Percentiles rank a stretch among this genome's conserved stretches.
These are phyloP conservation scores for Unio pictorum DNA, from an alignment of 2,888 invertebrate genomes.

Conservation along the genomic window DNA sequence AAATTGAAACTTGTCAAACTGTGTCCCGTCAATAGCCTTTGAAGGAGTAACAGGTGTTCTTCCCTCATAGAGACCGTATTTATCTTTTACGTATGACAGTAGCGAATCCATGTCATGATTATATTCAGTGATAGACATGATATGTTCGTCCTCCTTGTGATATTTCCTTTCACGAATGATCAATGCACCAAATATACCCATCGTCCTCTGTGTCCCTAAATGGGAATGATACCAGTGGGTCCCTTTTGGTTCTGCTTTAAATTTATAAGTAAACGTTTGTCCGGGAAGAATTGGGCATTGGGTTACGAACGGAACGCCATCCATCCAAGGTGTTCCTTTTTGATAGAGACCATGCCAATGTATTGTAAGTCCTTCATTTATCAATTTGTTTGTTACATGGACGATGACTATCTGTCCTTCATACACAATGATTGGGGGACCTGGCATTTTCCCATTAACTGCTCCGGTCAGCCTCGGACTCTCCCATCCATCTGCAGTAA, in stretches of 20 bases:
- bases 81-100: constrained; percentile 32
- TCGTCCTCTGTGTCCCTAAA: constrained; percentile 50
- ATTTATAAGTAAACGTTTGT: constrained; percentile 60
- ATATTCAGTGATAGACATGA: constrained; percentile 51
- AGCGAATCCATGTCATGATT: constrained; percentile 49
- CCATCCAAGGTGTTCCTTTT: constrained; percentile 55
- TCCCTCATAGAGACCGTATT: constrained; percentile 37
- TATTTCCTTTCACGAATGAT: constrained; percentile 40
- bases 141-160: constrained; percentile 23
- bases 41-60: constrained; percentile 16
- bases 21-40: constrained; percentile 30
- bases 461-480: constrained; percentile 41
- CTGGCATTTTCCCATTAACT: constrained; percentile 57
- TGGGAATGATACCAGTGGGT: constrained; percentile 60
- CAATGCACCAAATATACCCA: constrained; percentile 60
- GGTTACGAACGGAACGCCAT: constrained; percentile 56
- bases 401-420: constrained; percentile 54
- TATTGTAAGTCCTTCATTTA: constrained; percentile 44
- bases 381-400: constrained; percentile 52
- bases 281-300: constrained; percentile 64
- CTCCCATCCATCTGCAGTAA: constrained; percentile 56
- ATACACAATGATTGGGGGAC: constrained; percentile 58
- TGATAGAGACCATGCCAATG: constrained; percentile 67
- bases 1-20: constrained; percentile 30
- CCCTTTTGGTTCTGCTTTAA: constrained; percentile 47